Percentiles rank a stretch among this genome's conserved stretches.
Evolutionary conservation across 2,797 vertebrate genomes (phyloP).

Genomic region (Hybognathus amarus): DNA sequence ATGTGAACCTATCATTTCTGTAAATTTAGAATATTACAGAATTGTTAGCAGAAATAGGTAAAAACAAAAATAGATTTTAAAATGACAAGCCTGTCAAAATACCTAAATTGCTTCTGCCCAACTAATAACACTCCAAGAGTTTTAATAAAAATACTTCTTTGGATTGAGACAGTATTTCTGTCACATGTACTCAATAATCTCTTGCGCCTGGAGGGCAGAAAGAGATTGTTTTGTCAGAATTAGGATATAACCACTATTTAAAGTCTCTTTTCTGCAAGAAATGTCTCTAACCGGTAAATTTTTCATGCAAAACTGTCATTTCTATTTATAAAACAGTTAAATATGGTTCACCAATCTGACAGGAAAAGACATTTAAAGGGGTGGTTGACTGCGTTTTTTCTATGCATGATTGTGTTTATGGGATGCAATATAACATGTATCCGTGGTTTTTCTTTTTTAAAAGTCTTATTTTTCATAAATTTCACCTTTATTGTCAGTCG

Average conservation of each 20-base stretch:
- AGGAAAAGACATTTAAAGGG: not conserved
- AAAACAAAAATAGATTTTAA: not conserved
- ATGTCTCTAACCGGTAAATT: not conserved
- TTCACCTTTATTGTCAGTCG: too few species aligned
- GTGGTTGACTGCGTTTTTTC: too few species aligned
- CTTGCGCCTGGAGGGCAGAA: conserved; percentile 20
- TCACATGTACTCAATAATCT: conserved; percentile 45
- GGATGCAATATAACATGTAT: too few species aligned
- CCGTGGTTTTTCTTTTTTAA: too few species aligned
- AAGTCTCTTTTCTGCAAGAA: not conserved
- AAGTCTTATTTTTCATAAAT: too few species aligned
- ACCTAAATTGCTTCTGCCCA: not conserved
- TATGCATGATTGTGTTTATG: too few species aligned
- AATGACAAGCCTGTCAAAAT: conserved; percentile 16
- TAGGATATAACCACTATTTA: conserved; percentile 41
- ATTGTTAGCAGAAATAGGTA: not conserved
- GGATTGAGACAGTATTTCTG: conserved; percentile 29
- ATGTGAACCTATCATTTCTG: not conserved
- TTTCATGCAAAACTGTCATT: not conserved
- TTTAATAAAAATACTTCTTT: conserved; percentile 18
- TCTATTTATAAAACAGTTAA: not conserved
- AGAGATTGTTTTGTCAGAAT: conserved; percentile 44
- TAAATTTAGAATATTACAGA: not conserved
- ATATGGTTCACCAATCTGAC: not conserved
- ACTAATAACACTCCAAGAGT: conserved; percentile 19